Conservation (phyloP, 2,113 vertebrate species). For the Recurvirostra avosetta region DNA sequence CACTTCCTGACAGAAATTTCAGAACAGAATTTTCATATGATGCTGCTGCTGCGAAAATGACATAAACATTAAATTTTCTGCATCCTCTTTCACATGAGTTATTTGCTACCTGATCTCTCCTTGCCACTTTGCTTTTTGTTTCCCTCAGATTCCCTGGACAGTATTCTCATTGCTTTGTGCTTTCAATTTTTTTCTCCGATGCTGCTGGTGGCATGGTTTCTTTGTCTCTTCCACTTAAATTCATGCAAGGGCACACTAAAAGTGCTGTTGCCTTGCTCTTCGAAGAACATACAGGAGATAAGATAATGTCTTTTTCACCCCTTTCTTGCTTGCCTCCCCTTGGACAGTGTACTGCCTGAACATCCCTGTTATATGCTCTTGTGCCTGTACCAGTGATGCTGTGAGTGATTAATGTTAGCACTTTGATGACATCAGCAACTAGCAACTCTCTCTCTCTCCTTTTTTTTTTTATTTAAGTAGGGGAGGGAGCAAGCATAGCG, state of each 20-base stretch:
- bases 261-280: slow-evolving; percentile 45
- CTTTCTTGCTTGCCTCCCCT: not conserved
- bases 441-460: not conserved
- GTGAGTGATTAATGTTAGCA: slow-evolving; percentile 61
- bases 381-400: slow-evolving; percentile 34
- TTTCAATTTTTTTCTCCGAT: not conserved
- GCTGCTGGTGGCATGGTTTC: slow-evolving; percentile 27
- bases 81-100: not conserved
- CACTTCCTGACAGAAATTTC: not conserved
- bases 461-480: not conserved
- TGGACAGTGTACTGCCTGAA: not conserved
- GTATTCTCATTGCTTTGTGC: slow-evolving; percentile 15
- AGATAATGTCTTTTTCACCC: not conserved
- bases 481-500: slow-evolving; percentile 3
- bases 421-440: slow-evolving; percentile 64
- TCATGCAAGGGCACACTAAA: slow-evolving; percentile 17
- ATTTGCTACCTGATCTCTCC: slow-evolving; percentile 24
- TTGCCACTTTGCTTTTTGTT: slow-evolving; percentile 16
- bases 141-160: not conserved
- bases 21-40: not conserved
- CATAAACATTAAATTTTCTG: not conserved
- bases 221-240: slow-evolving; percentile 54
- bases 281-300: not conserved
- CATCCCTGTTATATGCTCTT: slow-evolving; percentile 32
- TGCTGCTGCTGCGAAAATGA: not conserved